Base-by-base conservation (phyloP, 2,113 vertebrate species). In the Hystrix cristata region DNA sequence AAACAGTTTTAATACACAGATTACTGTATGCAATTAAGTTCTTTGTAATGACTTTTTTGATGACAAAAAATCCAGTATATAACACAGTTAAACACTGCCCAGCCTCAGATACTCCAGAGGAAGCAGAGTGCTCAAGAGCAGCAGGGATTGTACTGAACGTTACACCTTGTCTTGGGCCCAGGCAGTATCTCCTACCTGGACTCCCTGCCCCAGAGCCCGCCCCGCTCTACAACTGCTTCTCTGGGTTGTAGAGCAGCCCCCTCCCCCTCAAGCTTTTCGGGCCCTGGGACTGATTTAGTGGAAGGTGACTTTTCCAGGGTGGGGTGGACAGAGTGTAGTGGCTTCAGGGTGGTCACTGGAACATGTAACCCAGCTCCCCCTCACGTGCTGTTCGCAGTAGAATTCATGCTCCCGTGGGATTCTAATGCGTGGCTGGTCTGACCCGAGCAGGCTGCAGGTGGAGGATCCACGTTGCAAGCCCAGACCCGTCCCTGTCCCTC, bases 151-250 rank as follows among this genome's bases (percentile, higher is more conserved):
- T 72, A 34, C 34, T 64, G 62, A 64, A 23, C 11, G 25, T 64
- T 64, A 25, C 60, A 10, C 27, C 25, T 64, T 64, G 27, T 53
- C 7, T 4, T 65, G 46, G 72, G 59, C 21, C 5, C 14, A 71
- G 7, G 16, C 78, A 7, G 34, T 12, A 27, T 62, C 48, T 82
- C 11, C 13, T 13, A 4, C 27, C 27, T 12, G 31, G 59, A 51
- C 9, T 19, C 11, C 2, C 2, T 4, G 25, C 9, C 51, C 14
- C n/a, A 59, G 0, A 34, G 46, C 23, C 27, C 1, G 43, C 48
- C 34, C 48, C 43, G 4, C 5, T 7, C 5, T 16, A 8, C 2
- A n/a, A 19, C 69, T 5, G 0, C 13, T 69, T 79, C 71, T 67
- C 48, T 67, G 38, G 78, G 5, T 43, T 51, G 72, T 53, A 46